A percentile compares a stretch with the other conserved stretches of the same genome.
These are phyloP conservation scores for Micrastur ruficollis DNA, from an alignment of 2,797 vertebrate species.

Conservation along the genomic window DNA sequence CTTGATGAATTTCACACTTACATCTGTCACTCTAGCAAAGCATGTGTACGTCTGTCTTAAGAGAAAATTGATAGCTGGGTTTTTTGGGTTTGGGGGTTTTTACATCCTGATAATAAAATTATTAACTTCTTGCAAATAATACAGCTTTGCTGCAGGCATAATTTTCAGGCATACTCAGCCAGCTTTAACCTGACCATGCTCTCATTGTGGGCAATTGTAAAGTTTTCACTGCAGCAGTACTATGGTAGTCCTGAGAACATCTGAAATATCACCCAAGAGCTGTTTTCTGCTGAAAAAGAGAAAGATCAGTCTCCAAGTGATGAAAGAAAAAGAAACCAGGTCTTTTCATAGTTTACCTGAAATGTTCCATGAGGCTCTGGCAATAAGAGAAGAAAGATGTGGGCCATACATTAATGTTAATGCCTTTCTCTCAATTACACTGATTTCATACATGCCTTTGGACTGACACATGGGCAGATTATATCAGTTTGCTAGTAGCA, in stretches of 20 bases:
- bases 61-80: background rate
- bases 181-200: background rate
- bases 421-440: background rate
- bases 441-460: background rate
- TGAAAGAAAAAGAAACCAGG: background rate
- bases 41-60: background rate
- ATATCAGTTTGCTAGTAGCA: background rate
- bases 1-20: constrained; percentile 4
- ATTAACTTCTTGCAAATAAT: background rate
- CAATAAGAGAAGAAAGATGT: background rate
- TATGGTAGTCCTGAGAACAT: background rate
- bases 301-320: background rate
- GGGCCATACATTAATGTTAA: background rate
- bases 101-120: background rate
- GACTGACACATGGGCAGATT: background rate
- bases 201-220: background rate
- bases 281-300: background rate
- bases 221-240: background rate
- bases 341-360: background rate
- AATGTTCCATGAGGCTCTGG: background rate
- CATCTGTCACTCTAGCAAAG: background rate
- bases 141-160: background rate
- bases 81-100: background rate
- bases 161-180: background rate
- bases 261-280: background rate